Conservation (phyloP, 1,140 invertebrate species). For the Luehdorfia chinensis region DNA sequence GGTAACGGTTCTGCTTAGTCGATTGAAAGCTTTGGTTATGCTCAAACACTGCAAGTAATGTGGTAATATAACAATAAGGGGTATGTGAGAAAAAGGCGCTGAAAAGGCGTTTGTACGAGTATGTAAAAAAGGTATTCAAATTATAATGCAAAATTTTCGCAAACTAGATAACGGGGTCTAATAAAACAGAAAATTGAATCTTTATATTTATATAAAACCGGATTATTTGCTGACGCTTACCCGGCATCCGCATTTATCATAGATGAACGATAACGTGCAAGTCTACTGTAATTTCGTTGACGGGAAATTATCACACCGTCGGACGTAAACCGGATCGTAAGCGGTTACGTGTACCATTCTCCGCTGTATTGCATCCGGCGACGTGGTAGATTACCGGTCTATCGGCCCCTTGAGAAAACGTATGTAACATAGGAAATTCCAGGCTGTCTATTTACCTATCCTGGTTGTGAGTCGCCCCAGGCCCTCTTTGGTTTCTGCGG, state of each 20-base stretch:
- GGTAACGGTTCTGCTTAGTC: no score
- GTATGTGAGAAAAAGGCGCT: no score
- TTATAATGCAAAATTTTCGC: no score
- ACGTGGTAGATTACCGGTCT: slow-evolving; percentile 22
- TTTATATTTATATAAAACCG: no score
- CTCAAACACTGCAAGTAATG: no score
- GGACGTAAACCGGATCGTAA: slow-evolving; percentile 21
- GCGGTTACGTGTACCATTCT: slow-evolving; percentile 11
- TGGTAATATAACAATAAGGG: no score
- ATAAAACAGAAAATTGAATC: no score
- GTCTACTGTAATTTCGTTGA: slow-evolving; percentile 28
- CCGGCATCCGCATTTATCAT: slow-evolving; percentile 8
- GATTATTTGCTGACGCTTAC: slow-evolving; percentile 6
- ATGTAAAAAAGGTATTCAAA: no score
- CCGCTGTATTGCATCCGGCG: slow-evolving; percentile 40
- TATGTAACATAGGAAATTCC: slow-evolving; percentile 4
- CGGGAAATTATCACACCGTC: slow-evolving; percentile 37
- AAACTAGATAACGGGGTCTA: no score
- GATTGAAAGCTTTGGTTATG: no score
- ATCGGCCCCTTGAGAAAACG: slow-evolving; percentile 3
- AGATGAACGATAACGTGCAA: slow-evolving; percentile 16
- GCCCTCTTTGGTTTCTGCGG: slow-evolving; percentile 15
- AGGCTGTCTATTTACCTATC: slow-evolving; percentile 6
- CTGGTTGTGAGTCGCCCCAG: neutral
- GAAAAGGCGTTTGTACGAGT: no score